A percentile compares a stretch with the other conserved stretches of the same genome.
phyloP scores from a whole-genome alignment of 2,113 vertebrate genomes.

The Garra rufa region DNA sequence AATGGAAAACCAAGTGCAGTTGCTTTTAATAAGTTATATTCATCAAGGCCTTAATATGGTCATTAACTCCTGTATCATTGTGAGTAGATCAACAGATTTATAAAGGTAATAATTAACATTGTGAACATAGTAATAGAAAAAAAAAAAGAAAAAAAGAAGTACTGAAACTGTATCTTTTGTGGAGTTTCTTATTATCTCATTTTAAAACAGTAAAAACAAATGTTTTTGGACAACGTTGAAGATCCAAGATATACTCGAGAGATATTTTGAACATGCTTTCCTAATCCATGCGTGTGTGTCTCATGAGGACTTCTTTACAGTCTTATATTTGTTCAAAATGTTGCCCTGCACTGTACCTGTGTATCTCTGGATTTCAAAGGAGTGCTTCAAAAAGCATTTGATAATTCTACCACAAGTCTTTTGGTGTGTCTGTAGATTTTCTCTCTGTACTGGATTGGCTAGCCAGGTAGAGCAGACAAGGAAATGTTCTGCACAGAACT shows the following conservation, averaged over 20 bases:
- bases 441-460: constrained; percentile 11
- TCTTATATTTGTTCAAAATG: not conserved
- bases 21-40: too few relatives aligned
- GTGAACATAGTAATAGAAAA: not conserved
- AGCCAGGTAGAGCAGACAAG: not conserved
- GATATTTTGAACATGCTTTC: not conserved
- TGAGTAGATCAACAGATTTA: not conserved
- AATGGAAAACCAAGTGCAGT: too few relatives aligned
- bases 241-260: not conserved
- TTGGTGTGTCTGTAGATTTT: constrained; percentile 29
- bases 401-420: constrained; percentile 42
- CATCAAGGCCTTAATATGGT: too few relatives aligned
- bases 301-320: not conserved
- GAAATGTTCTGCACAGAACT: not conserved
- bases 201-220: not conserved
- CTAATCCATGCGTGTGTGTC: not conserved
- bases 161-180: not conserved
- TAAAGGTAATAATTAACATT: not conserved
- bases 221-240: not conserved
- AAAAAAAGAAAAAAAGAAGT: not conserved
- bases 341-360: not conserved
- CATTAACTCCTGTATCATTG: not conserved
- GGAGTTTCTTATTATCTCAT: not conserved
- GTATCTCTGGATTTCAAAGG: constrained; percentile 62
- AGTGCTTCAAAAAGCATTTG: constrained; percentile 67